Percentiles rank a stretch among this genome's conserved stretches.
These are phyloP conservation scores for Drosophila serrata DNA, from an alignment of 1,140 invertebrate species.

Conservation along the genomic window DNA sequence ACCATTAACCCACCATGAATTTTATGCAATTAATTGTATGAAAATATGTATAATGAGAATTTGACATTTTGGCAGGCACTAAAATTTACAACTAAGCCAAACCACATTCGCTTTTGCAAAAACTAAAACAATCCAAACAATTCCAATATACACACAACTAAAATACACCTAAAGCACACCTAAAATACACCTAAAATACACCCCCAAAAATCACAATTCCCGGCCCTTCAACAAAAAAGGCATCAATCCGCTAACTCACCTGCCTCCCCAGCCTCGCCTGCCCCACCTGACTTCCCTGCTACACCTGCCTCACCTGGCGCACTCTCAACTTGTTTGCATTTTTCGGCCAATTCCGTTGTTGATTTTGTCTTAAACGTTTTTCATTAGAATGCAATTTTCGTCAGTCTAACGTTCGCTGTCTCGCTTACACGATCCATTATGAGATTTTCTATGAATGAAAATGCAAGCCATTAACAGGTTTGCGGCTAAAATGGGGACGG, in stretches of 20 bases:
- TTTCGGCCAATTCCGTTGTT: constrained; percentile 53
- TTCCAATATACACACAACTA: neutral
- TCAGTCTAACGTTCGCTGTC: neutral
- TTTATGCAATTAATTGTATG: too few species aligned
- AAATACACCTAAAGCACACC: neutral
- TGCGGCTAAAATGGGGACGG: neutral
- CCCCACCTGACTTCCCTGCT: neutral
- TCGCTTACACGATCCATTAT: constrained; percentile 28
- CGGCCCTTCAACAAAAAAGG: neutral
- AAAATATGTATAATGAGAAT: neutral
- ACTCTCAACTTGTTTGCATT: constrained; percentile 18
- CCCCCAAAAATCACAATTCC: neutral
- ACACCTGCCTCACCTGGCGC: neutral
- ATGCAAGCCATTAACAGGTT: constrained; percentile 33
- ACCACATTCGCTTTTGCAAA: neutral
- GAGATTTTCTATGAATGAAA: constrained; percentile 42
- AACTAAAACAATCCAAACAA: constrained; percentile 1
- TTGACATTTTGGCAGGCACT: neutral
- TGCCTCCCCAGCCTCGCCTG: neutral
- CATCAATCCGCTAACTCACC: constrained; percentile 4
- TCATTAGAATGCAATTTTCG: constrained; percentile 56
- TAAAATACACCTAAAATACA: neutral
- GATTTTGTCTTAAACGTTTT: constrained; percentile 68
- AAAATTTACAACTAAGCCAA: neutral
- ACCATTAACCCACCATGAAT: neutral